Percentiles rank a stretch among this genome's conserved stretches.
Evolutionary conservation across 1,140 invertebrate genomes (phyloP).

Genomic region (Listronotus bonariensis): DNA sequence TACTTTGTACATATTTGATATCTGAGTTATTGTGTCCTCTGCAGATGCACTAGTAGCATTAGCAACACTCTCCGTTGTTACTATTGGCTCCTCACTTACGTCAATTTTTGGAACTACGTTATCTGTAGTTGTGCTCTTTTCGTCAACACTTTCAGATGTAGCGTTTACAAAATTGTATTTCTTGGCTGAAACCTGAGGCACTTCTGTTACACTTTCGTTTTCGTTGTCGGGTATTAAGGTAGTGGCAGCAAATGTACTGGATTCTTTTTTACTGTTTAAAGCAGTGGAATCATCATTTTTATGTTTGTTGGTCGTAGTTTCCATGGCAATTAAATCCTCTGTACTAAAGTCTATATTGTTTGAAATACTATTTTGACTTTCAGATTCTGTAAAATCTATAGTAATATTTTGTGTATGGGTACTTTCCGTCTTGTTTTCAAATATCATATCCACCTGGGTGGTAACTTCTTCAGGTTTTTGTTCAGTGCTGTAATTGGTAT

Average conservation of each 20-base stretch:
- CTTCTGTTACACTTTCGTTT: too few species aligned
- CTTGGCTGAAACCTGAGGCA: too few species aligned
- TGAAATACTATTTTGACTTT: background rate
- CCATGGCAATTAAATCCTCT: slow-evolving; percentile 52
- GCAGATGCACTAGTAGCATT: too few species aligned
- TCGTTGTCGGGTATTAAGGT: background rate
- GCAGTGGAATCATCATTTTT: slow-evolving; percentile 19
- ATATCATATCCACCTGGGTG: background rate
- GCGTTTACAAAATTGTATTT: too few species aligned
- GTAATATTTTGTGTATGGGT: too few species aligned
- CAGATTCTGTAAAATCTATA: slow-evolving; percentile 9
- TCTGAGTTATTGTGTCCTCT: background rate
- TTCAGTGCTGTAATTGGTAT: background rate
- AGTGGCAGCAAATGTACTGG: background rate
- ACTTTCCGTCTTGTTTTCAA: too few species aligned
- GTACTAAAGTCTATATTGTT: slow-evolving; percentile 45
- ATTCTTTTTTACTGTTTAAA: background rate
- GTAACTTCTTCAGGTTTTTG: slow-evolving; percentile 4
- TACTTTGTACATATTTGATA: slow-evolving; percentile 40
- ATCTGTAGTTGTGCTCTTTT: too few species aligned
- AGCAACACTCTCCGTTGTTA: too few species aligned
- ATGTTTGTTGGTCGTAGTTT: slow-evolving; percentile 48
- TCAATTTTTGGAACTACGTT: too few species aligned
- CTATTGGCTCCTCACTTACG: too few species aligned
- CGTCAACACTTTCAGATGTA: too few species aligned